Evolutionary conservation across 2,797 vertebrate species (phyloP).

Genomic region (Paramormyrops hopkinsi): DNA sequence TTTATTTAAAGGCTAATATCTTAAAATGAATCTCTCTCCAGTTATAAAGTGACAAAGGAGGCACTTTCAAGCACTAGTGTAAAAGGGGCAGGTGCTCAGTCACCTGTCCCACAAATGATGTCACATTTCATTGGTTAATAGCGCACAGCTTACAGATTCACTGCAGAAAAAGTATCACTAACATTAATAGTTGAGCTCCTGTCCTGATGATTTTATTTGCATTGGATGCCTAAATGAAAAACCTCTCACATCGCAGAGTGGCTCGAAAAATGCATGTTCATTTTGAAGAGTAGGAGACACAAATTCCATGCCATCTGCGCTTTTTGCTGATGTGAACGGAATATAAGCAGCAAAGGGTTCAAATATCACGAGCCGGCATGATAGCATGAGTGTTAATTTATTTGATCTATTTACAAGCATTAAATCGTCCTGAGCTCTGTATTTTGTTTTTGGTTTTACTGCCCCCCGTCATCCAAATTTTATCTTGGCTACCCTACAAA

Average conservation of each 20-base stretch:
- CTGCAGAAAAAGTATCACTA: neutral
- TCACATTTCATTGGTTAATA: neutral
- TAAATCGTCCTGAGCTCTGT: neutral
- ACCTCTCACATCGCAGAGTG: neutral
- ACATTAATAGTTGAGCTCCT: neutral
- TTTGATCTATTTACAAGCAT: neutral
- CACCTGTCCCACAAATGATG: neutral
- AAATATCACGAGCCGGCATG: neutral
- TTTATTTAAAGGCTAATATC: neutral
- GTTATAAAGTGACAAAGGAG: neutral
- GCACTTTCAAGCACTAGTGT: neutral
- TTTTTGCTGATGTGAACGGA: neutral
- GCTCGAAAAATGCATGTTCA: neutral
- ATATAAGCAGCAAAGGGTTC: neutral
- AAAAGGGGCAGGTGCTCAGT: neutral
- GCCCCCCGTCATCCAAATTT: neutral
- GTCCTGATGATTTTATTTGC: neutral
- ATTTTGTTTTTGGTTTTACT: neutral
- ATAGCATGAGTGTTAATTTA: neutral
- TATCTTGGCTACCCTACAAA: neutral
- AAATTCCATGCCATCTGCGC: neutral
- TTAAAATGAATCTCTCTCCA: neutral
- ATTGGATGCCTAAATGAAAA: neutral
- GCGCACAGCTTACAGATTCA: neutral
- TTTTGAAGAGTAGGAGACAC: neutral